These are phyloP conservation scores for Macrocentrus cingulum DNA, from an alignment of 1,140 invertebrate species.

Conservation along the genomic window DNA sequence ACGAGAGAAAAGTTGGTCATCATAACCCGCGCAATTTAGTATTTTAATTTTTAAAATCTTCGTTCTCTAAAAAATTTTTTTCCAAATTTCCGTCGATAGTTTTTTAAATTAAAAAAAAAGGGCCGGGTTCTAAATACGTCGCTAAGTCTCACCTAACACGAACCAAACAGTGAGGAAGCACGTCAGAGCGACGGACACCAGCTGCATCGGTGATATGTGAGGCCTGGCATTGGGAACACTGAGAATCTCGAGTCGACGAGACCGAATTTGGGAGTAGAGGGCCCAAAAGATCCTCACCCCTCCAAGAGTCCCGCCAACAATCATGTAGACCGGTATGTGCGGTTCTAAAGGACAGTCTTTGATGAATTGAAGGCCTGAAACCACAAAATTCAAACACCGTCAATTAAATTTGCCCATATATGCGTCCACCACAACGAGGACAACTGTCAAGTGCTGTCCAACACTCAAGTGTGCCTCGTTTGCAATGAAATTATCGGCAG, in stretches of 20 bases:
- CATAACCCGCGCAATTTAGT: no score
- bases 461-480: background rate
- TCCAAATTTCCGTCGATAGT: no score
- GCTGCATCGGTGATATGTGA: conserved; percentile 55
- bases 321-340: conserved; percentile 79
- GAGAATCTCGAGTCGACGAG: conserved; percentile 62
- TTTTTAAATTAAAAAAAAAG: no score
- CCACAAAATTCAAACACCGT: conserved; percentile 25
- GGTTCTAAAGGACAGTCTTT: conserved; percentile 78
- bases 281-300: conserved; percentile 70
- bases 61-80: no score
- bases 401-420: background rate
- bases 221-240: conserved; percentile 51
- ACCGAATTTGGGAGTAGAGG: conserved; percentile 69
- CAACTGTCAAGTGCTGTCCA: background rate
- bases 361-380: conserved; percentile 79
- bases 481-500: no score
- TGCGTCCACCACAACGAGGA: background rate
- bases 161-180: conserved; percentile 77
- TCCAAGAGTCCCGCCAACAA: conserved; percentile 76
- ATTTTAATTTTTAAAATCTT: no score
- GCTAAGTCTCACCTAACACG: conserved; percentile 45
- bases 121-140: background rate
- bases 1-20: no score
- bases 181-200: conserved; percentile 65